A percentile compares a stretch with the other conserved stretches of the same genome.
phyloP scores from a whole-genome alignment of 2,113 vertebrate species.

The Apteryx mantelli region DNA sequence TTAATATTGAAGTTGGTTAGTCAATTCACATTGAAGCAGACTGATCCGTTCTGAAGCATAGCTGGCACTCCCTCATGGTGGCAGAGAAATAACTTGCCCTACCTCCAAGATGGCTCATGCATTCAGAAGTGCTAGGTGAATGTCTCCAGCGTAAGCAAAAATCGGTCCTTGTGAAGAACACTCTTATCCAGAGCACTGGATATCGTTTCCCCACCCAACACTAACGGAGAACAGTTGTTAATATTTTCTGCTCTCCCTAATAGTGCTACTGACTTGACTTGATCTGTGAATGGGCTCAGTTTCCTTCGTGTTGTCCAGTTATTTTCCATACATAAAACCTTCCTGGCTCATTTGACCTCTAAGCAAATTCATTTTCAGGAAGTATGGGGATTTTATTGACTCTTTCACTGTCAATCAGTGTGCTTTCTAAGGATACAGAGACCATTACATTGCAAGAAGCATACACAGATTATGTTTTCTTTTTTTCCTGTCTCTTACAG shows the following conservation, averaged over 20 bases:
- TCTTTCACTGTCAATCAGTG: neutral
- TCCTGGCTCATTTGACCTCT: neutral
- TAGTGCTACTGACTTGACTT: neutral
- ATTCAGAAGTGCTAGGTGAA: neutral
- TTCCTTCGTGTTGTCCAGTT: neutral
- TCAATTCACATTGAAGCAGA: neutral
- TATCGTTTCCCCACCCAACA: neutral
- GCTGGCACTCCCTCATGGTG: neutral
- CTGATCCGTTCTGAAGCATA: neutral
- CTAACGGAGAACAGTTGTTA: neutral
- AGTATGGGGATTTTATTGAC: neutral
- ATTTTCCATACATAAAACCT: neutral
- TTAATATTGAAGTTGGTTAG: neutral
- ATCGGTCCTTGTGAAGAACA: neutral
- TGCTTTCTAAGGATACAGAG: neutral
- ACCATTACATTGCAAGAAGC: neutral
- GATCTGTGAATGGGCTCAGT: neutral
- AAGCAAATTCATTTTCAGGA: neutral
- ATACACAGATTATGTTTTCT: neutral
- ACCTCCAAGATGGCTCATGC: rapidly evolving
- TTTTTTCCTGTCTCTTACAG: neutral
- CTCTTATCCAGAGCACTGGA: neutral
- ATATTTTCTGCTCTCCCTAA: neutral
- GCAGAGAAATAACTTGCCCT: neutral
- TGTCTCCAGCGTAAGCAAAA: neutral